A percentile compares a stretch with the other conserved stretches of the same genome.
Evolutionary conservation across 2,888 invertebrate genomes (phyloP).

Genomic region (Mylabris sibirica): DNA sequence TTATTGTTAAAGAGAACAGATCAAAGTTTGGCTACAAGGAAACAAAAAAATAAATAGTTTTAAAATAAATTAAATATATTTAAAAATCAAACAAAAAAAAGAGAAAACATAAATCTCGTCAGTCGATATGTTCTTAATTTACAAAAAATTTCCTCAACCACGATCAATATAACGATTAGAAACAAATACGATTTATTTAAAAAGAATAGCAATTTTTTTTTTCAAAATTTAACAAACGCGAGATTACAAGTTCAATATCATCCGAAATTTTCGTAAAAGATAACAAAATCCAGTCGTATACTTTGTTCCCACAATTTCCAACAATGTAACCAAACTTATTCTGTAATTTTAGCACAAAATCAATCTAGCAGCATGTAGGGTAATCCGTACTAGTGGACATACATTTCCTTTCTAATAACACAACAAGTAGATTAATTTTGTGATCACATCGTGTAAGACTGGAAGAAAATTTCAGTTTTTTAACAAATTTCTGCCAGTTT

Average conservation of each 20-base stretch:
- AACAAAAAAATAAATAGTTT: slow-evolving; percentile 45
- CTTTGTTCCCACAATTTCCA: neutral
- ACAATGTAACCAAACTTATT: slow-evolving; percentile 48
- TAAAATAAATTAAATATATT: slow-evolving; percentile 58
- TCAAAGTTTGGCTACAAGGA: neutral
- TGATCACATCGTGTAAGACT: slow-evolving; percentile 1
- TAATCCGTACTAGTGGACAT: slow-evolving; percentile 3
- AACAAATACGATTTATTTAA: neutral
- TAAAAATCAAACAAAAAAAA: slow-evolving; percentile 55
- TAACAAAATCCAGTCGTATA: neutral
- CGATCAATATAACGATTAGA: slow-evolving; percentile 3
- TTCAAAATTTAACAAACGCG: slow-evolving; percentile 29
- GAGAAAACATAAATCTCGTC: slow-evolving; percentile 54
- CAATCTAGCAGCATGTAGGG: slow-evolving; percentile 1
- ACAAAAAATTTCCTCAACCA: neutral
- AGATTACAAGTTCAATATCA: slow-evolving; percentile 29
- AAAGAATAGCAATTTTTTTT: slow-evolving; percentile 24
- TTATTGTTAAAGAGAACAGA: slow-evolving; percentile 34
- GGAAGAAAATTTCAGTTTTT: slow-evolving; percentile 28
- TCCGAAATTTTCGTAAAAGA: slow-evolving; percentile 17
- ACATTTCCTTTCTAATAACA: neutral
- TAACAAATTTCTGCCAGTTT: slow-evolving; percentile 39
- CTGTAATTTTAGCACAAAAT: slow-evolving; percentile 25
- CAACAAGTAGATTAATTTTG: neutral
- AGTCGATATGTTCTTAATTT: slow-evolving; percentile 48